Evolutionary conservation across 2,113 vertebrate genomes (phyloP).

Genomic region (Jacana jacana): DNA sequence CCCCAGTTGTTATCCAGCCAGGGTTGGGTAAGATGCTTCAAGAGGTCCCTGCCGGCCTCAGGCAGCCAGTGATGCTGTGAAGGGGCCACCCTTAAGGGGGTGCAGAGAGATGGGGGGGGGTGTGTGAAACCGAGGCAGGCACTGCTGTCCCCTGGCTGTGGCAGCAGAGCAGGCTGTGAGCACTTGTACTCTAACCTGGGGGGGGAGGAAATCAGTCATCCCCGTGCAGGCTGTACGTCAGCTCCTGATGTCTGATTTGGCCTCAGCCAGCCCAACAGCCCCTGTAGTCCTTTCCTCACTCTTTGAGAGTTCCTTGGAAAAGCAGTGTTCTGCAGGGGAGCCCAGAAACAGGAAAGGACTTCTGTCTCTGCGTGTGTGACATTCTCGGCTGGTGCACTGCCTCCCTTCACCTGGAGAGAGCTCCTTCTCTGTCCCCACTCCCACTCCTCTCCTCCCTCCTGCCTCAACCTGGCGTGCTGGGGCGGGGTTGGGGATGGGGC

Average conservation of each 20-base stretch:
- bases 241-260: neutral
- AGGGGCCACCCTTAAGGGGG: neutral
- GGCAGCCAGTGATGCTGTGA: neutral
- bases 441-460: neutral
- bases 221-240: neutral
- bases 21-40: too few species aligned
- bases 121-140: accelerated
- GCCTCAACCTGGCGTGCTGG: neutral
- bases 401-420: neutral
- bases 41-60: too few species aligned
- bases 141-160: neutral
- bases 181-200: too few species aligned
- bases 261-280: neutral
- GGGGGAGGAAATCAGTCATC: neutral
- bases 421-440: neutral
- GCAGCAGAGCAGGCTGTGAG: too few species aligned
- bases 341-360: neutral
- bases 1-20: too few species aligned
- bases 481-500: neutral
- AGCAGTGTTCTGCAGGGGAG: neutral
- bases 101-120: neutral
- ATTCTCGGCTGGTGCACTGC: neutral
- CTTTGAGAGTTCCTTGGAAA: neutral
- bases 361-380: neutral
- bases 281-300: neutral